Conservation (phyloP, 2,888 invertebrate genomes). For the Operophtera brumata region DNA sequence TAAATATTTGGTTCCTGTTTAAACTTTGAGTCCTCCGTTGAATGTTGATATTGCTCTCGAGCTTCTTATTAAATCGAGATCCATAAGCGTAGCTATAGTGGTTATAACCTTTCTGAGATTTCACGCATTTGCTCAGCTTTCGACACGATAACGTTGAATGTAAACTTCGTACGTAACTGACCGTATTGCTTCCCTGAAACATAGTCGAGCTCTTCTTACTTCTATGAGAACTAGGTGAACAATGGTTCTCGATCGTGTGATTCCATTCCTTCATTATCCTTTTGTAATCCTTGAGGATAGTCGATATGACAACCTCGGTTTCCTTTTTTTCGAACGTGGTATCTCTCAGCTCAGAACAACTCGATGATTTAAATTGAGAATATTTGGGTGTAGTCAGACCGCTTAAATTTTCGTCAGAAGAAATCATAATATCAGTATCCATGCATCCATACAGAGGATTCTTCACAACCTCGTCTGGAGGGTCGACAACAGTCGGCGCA, state of each 20-base stretch:
- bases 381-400: constrained; percentile 59
- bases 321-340: constrained; percentile 57
- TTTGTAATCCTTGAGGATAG: constrained; percentile 70
- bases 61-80: constrained; percentile 45
- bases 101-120: constrained; percentile 45
- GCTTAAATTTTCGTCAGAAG: constrained; percentile 56
- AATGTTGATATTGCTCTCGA: constrained; percentile 38
- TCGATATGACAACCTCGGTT: constrained; percentile 53
- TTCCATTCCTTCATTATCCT: constrained; percentile 78
- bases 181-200: constrained; percentile 55
- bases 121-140: constrained; percentile 54
- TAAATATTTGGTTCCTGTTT: constrained; percentile 52
- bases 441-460: constrained; percentile 70
- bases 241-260: constrained; percentile 65
- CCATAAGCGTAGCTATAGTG: constrained; percentile 59
- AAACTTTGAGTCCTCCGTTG: constrained; percentile 57
- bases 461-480: constrained; percentile 60
- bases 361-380: constrained; percentile 67
- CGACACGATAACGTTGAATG: constrained; percentile 65
- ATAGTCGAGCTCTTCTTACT: constrained; percentile 46
- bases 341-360: constrained; percentile 67
- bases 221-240: constrained; percentile 52
- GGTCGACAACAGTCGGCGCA: constrained; percentile 62
- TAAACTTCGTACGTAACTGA: constrained; percentile 61
- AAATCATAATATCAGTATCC: constrained; percentile 55